Evolutionary conservation across 2,797 vertebrate species (phyloP), one percentile per base, ranked within the genome.

Genomic region (Micromesistius poutassou): DNA sequence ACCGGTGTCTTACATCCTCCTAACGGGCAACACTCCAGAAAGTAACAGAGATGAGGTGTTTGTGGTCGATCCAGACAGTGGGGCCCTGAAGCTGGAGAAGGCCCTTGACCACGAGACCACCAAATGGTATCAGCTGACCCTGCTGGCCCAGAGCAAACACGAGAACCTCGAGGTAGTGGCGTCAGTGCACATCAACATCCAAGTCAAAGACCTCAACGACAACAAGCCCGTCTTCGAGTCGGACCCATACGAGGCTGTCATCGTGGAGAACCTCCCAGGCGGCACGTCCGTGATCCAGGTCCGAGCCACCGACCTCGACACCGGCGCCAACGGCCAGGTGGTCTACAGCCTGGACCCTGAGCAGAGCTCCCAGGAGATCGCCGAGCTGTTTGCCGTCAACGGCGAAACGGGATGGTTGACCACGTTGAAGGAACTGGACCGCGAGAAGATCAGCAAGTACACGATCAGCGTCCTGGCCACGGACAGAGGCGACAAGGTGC

Each of bases 161-260:
- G 94, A 95, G 62, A 95, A 91, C 76, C 92, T 87, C 40, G 95
- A 97, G 68, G 81, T 98, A 0, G 85, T 95, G 68, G 89, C 95
- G 7, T 94, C 95, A 13, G 96, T 96, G 1, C 96, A 95, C 3
- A 84, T 99, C 8, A 97, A 95, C 86, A 94, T 99, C 89, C 97
- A 98, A 55, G 95, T 99, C 71, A 98, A 96, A 91, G 98, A 99
- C 82, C 89, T 93, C 4, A 99, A 99, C 76, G 98, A 99, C 83
- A 99, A 99, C 88, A 93, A 90, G 79, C 98, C 98, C 0, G 80
- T 95, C 74, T 95, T 99, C 85, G 97, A 99, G 72, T 96, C 98
- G 0, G 93, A 95, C 88, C 97, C 96, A 0, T 99, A 99, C 2
- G 92, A 96, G 85, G 96, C 97, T 4, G 94, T 96, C 5, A 72